Conservation (phyloP, 2,888 invertebrate genomes). For the Ormyrus rosae region DNA sequence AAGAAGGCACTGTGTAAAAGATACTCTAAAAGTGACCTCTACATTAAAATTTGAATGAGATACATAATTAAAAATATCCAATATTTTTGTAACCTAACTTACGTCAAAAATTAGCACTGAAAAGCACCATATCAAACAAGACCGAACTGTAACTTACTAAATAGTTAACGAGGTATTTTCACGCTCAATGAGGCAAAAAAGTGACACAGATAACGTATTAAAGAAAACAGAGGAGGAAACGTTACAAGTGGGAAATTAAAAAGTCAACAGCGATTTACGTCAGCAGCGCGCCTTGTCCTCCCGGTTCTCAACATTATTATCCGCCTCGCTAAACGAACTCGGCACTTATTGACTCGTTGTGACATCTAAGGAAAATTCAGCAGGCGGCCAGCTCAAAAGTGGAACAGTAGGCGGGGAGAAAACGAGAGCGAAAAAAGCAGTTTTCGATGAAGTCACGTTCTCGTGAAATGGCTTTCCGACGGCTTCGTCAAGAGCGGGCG, state of each 20-base stretch:
- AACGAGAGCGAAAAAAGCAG: background rate
- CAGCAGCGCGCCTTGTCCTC: background rate
- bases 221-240: background rate
- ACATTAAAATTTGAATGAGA: no score
- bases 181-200: background rate
- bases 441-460: conserved; percentile 26
- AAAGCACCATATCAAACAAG: no score
- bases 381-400: no score
- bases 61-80: no score
- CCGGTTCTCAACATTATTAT: conserved; percentile 5
- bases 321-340: background rate
- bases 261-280: conserved; percentile 13
- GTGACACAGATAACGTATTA: background rate
- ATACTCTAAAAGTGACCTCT: no score
- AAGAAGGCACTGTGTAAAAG: no score
- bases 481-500: background rate
- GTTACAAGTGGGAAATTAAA: conserved; percentile 11
- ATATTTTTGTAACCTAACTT: no score
- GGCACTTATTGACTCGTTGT: background rate
- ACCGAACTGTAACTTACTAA: background rate
- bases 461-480: conserved; percentile 24
- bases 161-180: background rate
- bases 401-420: background rate
- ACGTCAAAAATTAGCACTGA: no score
- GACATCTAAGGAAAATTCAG: background rate